Evolutionary conservation across 2,113 vertebrate genomes (phyloP).

Genomic region (Mormoops blainvillei): DNA sequence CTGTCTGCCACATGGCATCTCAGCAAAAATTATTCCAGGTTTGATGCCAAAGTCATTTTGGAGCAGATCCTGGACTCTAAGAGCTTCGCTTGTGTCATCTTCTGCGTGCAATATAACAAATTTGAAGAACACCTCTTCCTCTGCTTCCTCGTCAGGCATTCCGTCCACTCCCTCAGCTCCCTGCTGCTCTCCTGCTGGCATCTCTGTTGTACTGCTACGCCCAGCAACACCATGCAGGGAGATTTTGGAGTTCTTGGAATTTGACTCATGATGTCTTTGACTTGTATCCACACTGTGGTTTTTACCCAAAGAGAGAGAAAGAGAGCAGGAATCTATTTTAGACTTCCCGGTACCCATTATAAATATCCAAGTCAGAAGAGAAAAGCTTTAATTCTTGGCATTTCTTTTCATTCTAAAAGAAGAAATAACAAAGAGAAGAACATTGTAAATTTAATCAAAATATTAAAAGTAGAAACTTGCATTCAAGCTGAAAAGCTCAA

Average conservation of each 20-base stretch:
- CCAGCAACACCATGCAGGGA: not conserved
- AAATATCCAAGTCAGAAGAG: not conserved
- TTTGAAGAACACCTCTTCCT: slow-evolving; percentile 61
- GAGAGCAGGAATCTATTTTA: slow-evolving; percentile 20
- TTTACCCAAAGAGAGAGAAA: slow-evolving; percentile 35
- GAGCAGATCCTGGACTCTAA: slow-evolving; percentile 64
- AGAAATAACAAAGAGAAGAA: slow-evolving; percentile 27
- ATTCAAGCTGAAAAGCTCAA: not conserved
- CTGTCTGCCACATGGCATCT: slow-evolving; percentile 61
- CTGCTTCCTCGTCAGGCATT: not conserved
- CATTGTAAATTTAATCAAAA: not conserved
- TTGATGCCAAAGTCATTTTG: slow-evolving; percentile 70
- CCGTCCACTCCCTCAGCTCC: not conserved
- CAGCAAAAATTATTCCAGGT: slow-evolving; percentile 71
- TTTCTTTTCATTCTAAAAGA: slow-evolving; percentile 45
- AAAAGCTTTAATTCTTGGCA: not conserved
- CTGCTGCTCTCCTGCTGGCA: not conserved
- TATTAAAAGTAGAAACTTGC: not conserved
- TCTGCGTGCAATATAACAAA: slow-evolving; percentile 68
- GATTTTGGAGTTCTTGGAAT: not conserved
- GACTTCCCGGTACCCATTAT: slow-evolving; percentile 38
- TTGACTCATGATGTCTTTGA: not conserved
- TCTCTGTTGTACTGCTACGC: rapidly evolving
- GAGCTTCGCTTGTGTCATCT: slow-evolving; percentile 46
- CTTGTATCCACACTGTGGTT: not conserved